phyloP scores from a whole-genome alignment of 1,140 invertebrate genomes.

The Drosophila biarmipes region DNA sequence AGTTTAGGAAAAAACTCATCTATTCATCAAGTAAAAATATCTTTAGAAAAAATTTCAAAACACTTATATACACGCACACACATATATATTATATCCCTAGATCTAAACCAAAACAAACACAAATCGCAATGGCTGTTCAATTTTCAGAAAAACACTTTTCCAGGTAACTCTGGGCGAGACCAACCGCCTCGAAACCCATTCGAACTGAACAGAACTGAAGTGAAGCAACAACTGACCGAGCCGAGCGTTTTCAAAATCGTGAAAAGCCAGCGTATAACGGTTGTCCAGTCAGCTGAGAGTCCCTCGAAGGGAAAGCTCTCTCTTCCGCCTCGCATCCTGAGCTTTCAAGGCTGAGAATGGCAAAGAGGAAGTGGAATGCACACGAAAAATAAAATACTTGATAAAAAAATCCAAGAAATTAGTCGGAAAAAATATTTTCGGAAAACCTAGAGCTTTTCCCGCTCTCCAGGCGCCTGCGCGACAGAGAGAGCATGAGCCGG shows the following conservation, averaged over 20 bases:
- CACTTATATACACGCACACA: conserved; percentile 6
- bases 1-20: too few relatives aligned
- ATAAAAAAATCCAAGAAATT: conserved; percentile 13
- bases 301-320: not conserved
- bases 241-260: conserved; percentile 50
- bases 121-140: not conserved
- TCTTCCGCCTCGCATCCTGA: conserved; percentile 18
- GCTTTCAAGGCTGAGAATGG: conserved; percentile 35
- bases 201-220: conserved; percentile 68
- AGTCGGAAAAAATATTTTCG: conserved; percentile 12
- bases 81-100: not conserved
- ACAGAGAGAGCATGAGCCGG: not conserved
- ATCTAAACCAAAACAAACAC: not conserved
- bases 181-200: conserved; percentile 14
- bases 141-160: conserved; percentile 13
- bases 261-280: conserved; percentile 50
- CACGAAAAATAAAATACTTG: not conserved
- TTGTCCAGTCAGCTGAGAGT: conserved; percentile 18
- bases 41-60: not conserved
- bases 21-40: too few relatives aligned
- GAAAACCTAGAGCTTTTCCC: conserved; percentile 37
- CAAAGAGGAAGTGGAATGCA: conserved; percentile 8
- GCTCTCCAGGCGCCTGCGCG: conserved; percentile 37
- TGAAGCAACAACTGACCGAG: conserved; percentile 77
- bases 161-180: conserved; percentile 11